Conservation (phyloP, 2,113 vertebrate species). For the Cyanistes caeruleus region DNA sequence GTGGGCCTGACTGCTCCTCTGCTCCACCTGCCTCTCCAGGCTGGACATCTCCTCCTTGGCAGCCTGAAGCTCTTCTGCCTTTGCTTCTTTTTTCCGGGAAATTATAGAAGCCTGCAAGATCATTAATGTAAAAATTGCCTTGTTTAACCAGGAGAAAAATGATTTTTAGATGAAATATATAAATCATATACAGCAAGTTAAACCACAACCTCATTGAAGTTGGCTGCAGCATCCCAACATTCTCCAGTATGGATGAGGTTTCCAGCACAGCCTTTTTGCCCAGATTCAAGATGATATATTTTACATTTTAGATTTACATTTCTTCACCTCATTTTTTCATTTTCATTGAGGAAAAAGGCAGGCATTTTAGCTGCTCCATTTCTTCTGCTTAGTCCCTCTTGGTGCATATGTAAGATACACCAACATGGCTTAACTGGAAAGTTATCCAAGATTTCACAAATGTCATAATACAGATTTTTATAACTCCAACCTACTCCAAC, state of each 20-base stretch:
- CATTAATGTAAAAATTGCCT: background rate
- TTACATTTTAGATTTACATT: conserved; percentile 19
- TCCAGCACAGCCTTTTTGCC: background rate
- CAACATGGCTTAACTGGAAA: conserved; percentile 36
- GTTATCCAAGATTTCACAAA: conserved; percentile 62
- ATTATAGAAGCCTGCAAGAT: conserved; percentile 89
- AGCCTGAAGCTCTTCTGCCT: conserved; percentile 93
- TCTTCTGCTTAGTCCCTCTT: background rate
- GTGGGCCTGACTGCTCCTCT: conserved; percentile 80
- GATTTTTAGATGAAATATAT: background rate
- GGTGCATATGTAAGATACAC: background rate
- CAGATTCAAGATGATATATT: background rate
- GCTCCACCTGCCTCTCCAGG: conserved; percentile 81
- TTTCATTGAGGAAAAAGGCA: conserved; percentile 34
- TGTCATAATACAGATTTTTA: conserved; percentile 68
- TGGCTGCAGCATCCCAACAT: background rate
- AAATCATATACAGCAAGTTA: background rate
- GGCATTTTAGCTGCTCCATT: conserved; percentile 16
- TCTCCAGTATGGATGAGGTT: background rate
- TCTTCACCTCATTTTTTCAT: background rate
- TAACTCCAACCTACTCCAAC: conserved; percentile 69
- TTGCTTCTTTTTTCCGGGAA: conserved; percentile 89
- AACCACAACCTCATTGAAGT: background rate
- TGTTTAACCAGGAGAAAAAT: background rate
- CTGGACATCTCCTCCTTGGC: conserved; percentile 86